A percentile compares a stretch with the other conserved stretches of the same genome.
phyloP scores from a whole-genome alignment of 2,113 vertebrate species.

The Zapornia atra region DNA sequence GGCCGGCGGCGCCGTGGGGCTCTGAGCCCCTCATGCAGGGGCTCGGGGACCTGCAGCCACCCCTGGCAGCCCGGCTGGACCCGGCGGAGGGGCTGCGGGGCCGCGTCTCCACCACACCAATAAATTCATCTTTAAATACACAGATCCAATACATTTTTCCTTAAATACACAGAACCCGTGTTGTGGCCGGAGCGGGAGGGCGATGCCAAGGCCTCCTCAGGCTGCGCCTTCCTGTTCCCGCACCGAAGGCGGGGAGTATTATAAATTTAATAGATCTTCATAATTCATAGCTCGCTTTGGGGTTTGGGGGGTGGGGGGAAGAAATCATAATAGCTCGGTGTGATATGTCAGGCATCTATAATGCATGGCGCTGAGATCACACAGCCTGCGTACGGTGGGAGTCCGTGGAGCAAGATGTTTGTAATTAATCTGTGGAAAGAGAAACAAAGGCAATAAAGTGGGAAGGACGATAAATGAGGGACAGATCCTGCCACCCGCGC shows the following conservation, averaged over 20 bases:
- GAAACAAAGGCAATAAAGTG: constrained; percentile 49
- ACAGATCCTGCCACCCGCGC: background rate
- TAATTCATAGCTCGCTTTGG: constrained; percentile 68
- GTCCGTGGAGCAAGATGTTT: constrained; percentile 50
- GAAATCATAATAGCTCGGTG: constrained; percentile 78
- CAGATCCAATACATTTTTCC: background rate
- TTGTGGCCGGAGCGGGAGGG: accelerated
- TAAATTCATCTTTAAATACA: background rate
- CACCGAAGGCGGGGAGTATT: constrained; percentile 37
- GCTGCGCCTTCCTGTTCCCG: background rate
- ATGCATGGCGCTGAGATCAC: constrained; percentile 68
- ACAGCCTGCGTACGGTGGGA: constrained; percentile 25
- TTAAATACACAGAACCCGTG: background rate
- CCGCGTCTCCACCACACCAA: no score
- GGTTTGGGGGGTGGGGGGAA: constrained; percentile 23
- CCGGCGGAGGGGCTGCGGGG: accelerated
- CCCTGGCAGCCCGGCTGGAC: background rate
- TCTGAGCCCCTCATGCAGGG: accelerated
- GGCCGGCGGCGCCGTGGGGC: no score
- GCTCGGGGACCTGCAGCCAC: background rate
- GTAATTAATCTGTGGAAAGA: constrained; percentile 57
- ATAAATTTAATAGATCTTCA: constrained; percentile 56
- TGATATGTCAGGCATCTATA: constrained; percentile 73
- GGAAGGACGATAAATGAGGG: background rate
- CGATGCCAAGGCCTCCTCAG: background rate